Conservation (phyloP, 1,140 invertebrate genomes). For the Caenorhabditis inopinata region DNA sequence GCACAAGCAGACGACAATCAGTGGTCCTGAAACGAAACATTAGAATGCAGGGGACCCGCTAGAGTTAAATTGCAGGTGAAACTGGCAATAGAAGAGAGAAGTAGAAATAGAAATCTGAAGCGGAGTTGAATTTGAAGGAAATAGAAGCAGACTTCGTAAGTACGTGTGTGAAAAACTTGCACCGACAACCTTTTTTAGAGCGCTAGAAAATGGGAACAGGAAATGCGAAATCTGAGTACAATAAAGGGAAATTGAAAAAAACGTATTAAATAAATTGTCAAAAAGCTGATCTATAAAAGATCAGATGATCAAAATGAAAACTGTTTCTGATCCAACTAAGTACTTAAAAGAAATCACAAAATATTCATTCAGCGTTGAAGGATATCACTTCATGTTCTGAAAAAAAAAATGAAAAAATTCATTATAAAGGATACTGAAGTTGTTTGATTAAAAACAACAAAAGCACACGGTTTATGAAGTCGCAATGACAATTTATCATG, state of each 20-base stretch:
- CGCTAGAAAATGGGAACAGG: background rate
- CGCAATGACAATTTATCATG: too few relatives aligned
- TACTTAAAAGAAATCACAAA: too few relatives aligned
- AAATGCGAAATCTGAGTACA: background rate
- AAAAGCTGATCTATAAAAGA: too few relatives aligned
- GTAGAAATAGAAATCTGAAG: background rate
- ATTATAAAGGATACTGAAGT: too few relatives aligned
- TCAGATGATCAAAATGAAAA: background rate
- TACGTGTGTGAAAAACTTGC: background rate
- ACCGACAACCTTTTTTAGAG: background rate
- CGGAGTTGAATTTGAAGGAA: background rate
- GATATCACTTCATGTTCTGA: too few relatives aligned
- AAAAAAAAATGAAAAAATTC: too few relatives aligned
- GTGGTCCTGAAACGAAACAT: background rate
- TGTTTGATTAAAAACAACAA: too few relatives aligned
- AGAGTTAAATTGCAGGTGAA: background rate
- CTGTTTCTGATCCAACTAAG: too few relatives aligned
- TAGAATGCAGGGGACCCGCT: background rate
- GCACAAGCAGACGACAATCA: background rate
- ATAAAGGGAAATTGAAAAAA: too few relatives aligned
- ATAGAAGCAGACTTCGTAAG: background rate
- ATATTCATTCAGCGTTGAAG: too few relatives aligned
- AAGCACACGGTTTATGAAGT: too few relatives aligned
- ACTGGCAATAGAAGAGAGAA: background rate
- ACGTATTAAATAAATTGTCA: too few relatives aligned